Evolutionary conservation across 2,888 invertebrate genomes (phyloP).

Genomic region (Scaptomyza reducta): DNA sequence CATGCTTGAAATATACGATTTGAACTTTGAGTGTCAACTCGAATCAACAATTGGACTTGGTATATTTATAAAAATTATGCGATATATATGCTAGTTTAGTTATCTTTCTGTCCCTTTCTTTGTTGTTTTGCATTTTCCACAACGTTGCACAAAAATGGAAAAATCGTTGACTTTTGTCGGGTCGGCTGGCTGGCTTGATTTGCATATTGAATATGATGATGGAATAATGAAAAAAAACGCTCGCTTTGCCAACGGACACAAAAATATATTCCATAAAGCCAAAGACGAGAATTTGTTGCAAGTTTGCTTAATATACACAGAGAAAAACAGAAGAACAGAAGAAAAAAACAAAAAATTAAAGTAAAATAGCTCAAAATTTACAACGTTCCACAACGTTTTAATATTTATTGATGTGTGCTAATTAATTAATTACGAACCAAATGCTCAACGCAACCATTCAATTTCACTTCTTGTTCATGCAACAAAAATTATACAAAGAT

Average conservation of each 20-base stretch:
- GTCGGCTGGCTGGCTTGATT: constrained; percentile 28
- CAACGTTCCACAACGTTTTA: background rate
- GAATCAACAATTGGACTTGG: constrained; percentile 44
- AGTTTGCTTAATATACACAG: background rate
- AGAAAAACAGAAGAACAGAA: background rate
- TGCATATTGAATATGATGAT: constrained; percentile 73
- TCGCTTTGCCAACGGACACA: constrained; percentile 1
- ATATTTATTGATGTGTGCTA: constrained; percentile 23
- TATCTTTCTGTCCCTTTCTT: constrained; percentile 2
- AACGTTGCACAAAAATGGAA: constrained; percentile 44
- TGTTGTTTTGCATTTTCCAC: constrained; percentile 62
- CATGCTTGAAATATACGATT: constrained; percentile 38
- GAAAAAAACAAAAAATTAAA: background rate
- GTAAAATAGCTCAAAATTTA: background rate
- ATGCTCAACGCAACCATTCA: constrained; percentile 4
- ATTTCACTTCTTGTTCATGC: background rate
- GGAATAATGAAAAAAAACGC: constrained; percentile 55
- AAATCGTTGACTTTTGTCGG: constrained; percentile 30
- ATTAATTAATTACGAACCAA: constrained; percentile 33
- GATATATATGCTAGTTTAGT: constrained; percentile 11
- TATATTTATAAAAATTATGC: constrained; percentile 71
- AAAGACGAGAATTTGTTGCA: too few species aligned
- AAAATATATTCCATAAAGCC: background rate
- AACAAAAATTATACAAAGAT: too few species aligned
- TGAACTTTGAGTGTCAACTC: constrained; percentile 51